Evolutionary conservation across 1,140 invertebrate species (phyloP).

Genomic region (Camponotus floridanus): DNA sequence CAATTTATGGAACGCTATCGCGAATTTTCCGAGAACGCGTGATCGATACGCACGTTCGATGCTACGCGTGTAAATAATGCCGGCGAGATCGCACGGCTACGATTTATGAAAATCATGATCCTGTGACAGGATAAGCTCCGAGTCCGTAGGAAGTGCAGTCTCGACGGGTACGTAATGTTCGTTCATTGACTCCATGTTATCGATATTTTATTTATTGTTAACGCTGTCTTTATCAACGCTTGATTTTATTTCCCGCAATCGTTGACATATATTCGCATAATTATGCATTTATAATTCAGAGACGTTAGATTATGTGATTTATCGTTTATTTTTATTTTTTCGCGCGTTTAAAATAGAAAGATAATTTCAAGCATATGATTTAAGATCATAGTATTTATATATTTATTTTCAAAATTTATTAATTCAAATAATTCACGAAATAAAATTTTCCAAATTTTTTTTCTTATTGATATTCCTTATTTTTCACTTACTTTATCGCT

Average conservation of each 20-base stretch:
- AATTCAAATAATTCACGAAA: not conserved
- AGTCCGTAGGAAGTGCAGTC: not conserved
- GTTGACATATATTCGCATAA: not conserved
- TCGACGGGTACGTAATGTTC: constrained; percentile 30
- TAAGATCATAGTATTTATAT: not conserved
- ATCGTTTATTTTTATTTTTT: not conserved
- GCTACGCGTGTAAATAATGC: not conserved
- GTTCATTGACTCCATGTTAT: constrained; percentile 37
- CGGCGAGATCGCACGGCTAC: constrained; percentile 2
- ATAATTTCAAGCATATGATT: constrained; percentile 8
- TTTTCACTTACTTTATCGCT: not conserved
- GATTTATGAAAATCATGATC: constrained; percentile 22
- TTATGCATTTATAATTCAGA: not conserved
- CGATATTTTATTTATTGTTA: not conserved
- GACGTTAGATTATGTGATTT: not conserved
- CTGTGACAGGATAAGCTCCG: constrained; percentile 4
- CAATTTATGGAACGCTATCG: not conserved
- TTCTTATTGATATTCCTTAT: not conserved
- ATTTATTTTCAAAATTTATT: not conserved
- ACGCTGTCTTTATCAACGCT: not conserved
- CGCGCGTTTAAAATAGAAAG: not conserved
- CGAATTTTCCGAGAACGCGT: not conserved
- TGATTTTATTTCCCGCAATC: not conserved
- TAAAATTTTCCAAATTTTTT: not conserved
- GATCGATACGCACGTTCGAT: not conserved